phyloP scores from a whole-genome alignment of 1,140 invertebrate species.

The Branchinecta lindahli region DNA sequence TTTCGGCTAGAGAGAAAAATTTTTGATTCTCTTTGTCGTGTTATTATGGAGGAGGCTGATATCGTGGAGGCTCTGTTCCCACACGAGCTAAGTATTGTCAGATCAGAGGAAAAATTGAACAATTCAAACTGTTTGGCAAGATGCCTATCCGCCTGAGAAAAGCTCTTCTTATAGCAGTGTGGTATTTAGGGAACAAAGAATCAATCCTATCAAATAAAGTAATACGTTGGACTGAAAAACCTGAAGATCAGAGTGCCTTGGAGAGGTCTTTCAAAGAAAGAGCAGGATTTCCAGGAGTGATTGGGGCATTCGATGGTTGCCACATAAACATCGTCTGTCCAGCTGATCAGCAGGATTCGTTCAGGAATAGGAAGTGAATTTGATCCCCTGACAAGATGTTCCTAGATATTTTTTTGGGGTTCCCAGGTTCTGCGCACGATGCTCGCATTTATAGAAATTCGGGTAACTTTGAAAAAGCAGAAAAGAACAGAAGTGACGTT shows the following conservation, averaged over 20 bases:
- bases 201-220: slow-evolving; percentile 6
- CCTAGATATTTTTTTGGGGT: background rate
- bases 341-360: slow-evolving; percentile 5
- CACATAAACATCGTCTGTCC: slow-evolving; percentile 4
- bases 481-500: background rate
- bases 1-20: slow-evolving; percentile 5
- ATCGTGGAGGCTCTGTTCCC: slow-evolving; percentile 4
- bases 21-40: slow-evolving; percentile 1
- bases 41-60: slow-evolving; percentile 8
- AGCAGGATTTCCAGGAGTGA: slow-evolving; percentile 7
- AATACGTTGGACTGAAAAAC: background rate
- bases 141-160: slow-evolving; percentile 4
- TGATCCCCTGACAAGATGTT: slow-evolving; percentile 1
- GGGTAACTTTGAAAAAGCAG: slow-evolving; percentile 5
- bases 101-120: slow-evolving; percentile 1
- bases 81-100: background rate
- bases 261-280: slow-evolving; percentile 5
- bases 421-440: slow-evolving; percentile 4
- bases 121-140: slow-evolving; percentile 5
- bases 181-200: slow-evolving; percentile 8
- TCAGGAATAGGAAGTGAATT: slow-evolving; percentile 5
- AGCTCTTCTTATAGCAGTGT: slow-evolving; percentile 5
- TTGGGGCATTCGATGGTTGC: background rate
- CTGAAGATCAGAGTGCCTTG: slow-evolving; percentile 4
- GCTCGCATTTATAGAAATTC: slow-evolving; percentile 8